Evolutionary conservation across 2,888 invertebrate species (phyloP).

Genomic region (Notocelia uddmanniana): DNA sequence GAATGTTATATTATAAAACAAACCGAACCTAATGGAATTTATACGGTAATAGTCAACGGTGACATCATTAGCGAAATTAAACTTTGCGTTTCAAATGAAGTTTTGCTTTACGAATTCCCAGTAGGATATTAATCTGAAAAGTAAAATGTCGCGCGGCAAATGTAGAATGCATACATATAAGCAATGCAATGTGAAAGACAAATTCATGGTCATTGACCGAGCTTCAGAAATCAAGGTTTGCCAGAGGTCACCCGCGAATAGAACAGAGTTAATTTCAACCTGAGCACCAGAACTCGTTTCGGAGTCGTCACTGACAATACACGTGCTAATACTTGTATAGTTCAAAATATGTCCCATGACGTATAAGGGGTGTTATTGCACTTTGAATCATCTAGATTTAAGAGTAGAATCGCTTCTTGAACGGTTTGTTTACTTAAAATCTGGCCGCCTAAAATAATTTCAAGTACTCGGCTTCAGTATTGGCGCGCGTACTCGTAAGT

Average conservation of each 20-base stretch:
- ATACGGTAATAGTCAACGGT: too few species aligned
- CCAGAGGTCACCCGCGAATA: conserved; percentile 36
- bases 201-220: conserved; percentile 38
- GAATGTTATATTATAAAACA: too few species aligned
- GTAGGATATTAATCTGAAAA: too few species aligned
- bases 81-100: too few species aligned
- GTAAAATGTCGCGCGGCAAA: too few species aligned
- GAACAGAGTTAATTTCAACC: conserved; percentile 10
- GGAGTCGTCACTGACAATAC: conserved; percentile 3
- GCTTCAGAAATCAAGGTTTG: conserved; percentile 28
- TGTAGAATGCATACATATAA: too few species aligned
- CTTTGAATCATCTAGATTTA: neutral
- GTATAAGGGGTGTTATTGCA: neutral
- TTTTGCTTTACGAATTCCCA: too few species aligned
- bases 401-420: too few species aligned
- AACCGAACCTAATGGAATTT: too few species aligned
- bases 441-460: neutral
- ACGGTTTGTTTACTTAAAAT: neutral
- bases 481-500: conserved; percentile 1
- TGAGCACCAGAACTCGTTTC: neutral
- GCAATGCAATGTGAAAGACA: neutral
- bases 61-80: too few species aligned
- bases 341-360: neutral
- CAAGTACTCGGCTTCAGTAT: neutral
- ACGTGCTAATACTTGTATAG: conserved; percentile 12